A percentile compares a stretch with the other conserved stretches of the same genome.
phyloP scores from a whole-genome alignment of 1,140 invertebrate genomes.

The Solen grandis region DNA sequence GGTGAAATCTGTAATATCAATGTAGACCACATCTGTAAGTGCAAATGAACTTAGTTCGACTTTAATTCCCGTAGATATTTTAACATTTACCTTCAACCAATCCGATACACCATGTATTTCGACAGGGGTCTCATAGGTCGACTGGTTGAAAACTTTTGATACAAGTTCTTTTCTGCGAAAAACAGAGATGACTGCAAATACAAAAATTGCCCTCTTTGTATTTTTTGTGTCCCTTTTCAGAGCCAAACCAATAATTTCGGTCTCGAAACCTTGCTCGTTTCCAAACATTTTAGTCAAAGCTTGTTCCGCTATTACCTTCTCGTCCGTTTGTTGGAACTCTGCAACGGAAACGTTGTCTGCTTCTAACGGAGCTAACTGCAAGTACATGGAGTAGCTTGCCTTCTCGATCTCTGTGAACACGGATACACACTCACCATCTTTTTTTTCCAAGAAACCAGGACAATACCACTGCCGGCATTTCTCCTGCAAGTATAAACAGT shows the following conservation, averaged over 20 bases:
- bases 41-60: constrained; percentile 36
- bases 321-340: neutral
- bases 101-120: too few relatives aligned
- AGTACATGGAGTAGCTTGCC: too few relatives aligned
- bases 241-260: constrained; percentile 27
- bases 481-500: constrained; percentile 31
- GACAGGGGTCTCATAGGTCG: too few relatives aligned
- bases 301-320: neutral
- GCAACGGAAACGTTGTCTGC: neutral
- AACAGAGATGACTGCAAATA: too few relatives aligned
- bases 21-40: constrained; percentile 9
- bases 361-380: neutral
- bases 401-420: constrained; percentile 3
- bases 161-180: too few relatives aligned
- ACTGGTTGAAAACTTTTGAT: too few relatives aligned
- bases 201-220: too few relatives aligned
- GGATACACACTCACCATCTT: constrained; percentile 11
- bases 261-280: neutral
- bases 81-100: too few relatives aligned
- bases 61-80: constrained; percentile 30
- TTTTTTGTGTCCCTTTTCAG: too few relatives aligned
- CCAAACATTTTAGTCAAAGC: constrained; percentile 24
- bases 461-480: constrained; percentile 47
- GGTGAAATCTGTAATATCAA: constrained; percentile 31
- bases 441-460: neutral